Conservation (phyloP, 2,888 invertebrate species). For the Ryuthela nishihirai region DNA sequence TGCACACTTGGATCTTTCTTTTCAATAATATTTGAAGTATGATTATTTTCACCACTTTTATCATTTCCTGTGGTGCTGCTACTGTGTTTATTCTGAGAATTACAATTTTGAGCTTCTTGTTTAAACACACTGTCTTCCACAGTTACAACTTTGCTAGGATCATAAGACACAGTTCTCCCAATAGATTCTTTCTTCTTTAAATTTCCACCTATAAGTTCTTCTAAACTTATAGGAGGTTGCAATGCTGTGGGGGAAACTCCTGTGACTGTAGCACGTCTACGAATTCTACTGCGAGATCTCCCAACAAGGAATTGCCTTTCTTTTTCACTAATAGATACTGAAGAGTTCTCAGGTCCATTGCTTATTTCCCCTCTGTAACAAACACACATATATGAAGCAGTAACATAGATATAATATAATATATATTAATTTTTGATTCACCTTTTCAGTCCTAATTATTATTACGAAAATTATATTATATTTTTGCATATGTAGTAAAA, state of each 20-base stretch:
- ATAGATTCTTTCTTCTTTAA: slow-evolving; percentile 39
- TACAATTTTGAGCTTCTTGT: slow-evolving; percentile 7
- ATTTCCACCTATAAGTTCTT: slow-evolving; percentile 48
- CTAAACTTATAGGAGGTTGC: slow-evolving; percentile 61
- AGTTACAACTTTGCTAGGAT: slow-evolving; percentile 36
- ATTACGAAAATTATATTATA: not conserved
- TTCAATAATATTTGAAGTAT: no score
- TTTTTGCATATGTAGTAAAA: not conserved
- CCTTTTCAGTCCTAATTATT: not conserved
- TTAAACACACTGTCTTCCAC: slow-evolving; percentile 31
- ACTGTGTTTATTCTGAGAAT: no score
- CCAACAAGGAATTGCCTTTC: slow-evolving; percentile 24
- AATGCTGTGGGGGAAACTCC: slow-evolving; percentile 69
- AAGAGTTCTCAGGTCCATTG: slow-evolving; percentile 22
- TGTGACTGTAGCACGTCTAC: slow-evolving; percentile 81
- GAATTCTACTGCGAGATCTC: slow-evolving; percentile 62
- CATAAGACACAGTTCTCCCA: slow-evolving; percentile 41
- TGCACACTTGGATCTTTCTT: slow-evolving; percentile 3
- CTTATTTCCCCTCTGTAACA: slow-evolving; percentile 23
- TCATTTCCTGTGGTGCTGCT: slow-evolving; percentile 5
- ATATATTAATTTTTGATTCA: not conserved
- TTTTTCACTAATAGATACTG: slow-evolving; percentile 16
- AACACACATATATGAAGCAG: not conserved
- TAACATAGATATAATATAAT: not conserved
- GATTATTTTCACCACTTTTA: not conserved